phyloP scores from a whole-genome alignment of 2,888 invertebrate genomes.

The Adela reaumurella region DNA sequence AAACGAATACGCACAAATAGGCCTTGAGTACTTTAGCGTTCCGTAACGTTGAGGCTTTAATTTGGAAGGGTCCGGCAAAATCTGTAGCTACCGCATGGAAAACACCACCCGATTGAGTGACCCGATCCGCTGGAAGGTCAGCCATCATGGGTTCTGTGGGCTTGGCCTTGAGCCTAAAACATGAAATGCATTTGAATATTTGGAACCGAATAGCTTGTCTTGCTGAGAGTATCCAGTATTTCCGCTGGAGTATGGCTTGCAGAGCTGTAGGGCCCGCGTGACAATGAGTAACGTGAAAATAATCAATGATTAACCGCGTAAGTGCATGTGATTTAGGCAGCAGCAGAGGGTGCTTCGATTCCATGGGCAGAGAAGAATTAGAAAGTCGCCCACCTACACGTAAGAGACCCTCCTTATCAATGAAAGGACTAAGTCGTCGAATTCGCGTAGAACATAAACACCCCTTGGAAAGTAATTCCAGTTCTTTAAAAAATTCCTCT shows the following conservation, averaged over 20 bases:
- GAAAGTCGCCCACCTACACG: background rate
- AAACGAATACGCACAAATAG: slow-evolving; percentile 8
- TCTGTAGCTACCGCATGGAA: background rate
- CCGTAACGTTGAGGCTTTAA: background rate
- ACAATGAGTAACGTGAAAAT: background rate
- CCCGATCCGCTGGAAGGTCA: background rate
- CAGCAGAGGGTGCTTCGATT: background rate
- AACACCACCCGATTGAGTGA: background rate
- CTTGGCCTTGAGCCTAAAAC: background rate
- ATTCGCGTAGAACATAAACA: background rate
- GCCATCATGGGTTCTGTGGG: background rate
- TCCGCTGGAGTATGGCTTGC: background rate
- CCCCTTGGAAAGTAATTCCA: background rate
- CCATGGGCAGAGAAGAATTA: background rate
- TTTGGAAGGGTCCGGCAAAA: slow-evolving; percentile 1
- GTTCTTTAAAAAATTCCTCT: background rate
- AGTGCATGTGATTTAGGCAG: background rate
- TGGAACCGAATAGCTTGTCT: background rate
- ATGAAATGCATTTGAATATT: background rate
- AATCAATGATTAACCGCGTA: background rate
- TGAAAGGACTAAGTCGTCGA: background rate
- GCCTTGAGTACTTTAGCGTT: background rate
- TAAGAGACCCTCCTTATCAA: background rate
- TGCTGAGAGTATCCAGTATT: background rate
- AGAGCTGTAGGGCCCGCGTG: background rate